phyloP scores from a whole-genome alignment of 2,888 invertebrate species.

The Exephanes ischioxanthus region DNA sequence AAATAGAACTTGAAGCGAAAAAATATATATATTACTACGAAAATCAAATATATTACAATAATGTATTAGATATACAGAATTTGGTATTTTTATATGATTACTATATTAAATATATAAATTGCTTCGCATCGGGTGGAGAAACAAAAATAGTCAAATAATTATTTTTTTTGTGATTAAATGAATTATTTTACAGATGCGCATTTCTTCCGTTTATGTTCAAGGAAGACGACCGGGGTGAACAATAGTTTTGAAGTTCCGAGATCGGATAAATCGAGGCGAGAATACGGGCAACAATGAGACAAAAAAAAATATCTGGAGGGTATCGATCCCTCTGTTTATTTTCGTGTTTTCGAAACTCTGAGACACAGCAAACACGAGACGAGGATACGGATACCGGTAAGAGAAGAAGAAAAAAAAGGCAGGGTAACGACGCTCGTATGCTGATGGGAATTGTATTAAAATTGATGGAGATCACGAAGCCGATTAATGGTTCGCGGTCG shows the following conservation, averaged over 20 bases:
- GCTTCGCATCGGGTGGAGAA: too few relatives aligned
- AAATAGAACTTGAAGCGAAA: background rate
- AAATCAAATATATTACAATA: too few relatives aligned
- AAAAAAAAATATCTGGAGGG: background rate
- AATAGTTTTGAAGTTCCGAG: background rate
- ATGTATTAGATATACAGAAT: too few relatives aligned
- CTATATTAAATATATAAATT: too few relatives aligned
- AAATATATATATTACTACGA: too few relatives aligned
- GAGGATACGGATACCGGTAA: background rate
- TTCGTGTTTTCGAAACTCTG: background rate
- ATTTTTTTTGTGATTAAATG: background rate
- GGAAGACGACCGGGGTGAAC: background rate
- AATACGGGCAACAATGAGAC: background rate
- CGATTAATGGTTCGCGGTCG: slow-evolving; percentile 12
- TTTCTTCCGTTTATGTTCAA: background rate
- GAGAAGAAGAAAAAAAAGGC: background rate
- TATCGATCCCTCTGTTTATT: background rate
- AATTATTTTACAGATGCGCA: background rate
- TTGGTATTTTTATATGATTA: too few relatives aligned
- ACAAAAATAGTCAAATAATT: too few relatives aligned
- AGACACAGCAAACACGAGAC: background rate
- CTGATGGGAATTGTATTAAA: slow-evolving; percentile 7
- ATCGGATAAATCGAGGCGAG: background rate
- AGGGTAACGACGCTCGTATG: background rate
- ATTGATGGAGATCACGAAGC: slow-evolving; percentile 36